Evolutionary conservation across 2,888 invertebrate genomes (phyloP), one percentile per base, ranked within the genome.

Genomic region (Seira sanloemensis): DNA sequence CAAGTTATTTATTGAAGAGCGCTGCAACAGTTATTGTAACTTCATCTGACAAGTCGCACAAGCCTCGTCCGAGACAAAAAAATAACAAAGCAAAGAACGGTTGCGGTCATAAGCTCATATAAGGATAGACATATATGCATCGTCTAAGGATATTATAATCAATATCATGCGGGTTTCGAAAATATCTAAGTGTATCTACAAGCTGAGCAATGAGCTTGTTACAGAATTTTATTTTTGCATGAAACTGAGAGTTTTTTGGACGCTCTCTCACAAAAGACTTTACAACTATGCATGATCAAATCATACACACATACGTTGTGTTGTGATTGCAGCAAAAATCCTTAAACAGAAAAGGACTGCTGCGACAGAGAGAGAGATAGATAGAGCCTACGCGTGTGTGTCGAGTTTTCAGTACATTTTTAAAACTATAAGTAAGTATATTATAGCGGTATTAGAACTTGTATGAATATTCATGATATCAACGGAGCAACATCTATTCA

Each of bases 21-120:
- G 67, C 82, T 77, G 82, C 82, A 83, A 77, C 82, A 73, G 69
- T 82, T 82, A 82, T 58, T 58, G 58, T 75, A 77, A 83, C 77
- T 83, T 82, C 71, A 82, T 69, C 82, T 83, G 82, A 83, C 82
- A 82, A 77, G 58, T 58, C 58, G 58, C 58, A 58, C 58, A 58
- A n/a, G 58, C n/a, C n/a, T 58, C 58, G 4, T 58, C 58, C 4
- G n/a, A 58, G n/a, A 18, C 9, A 58, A 58, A n/a, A n/a, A n/a
- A n/a, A n/a, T n/a, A 58, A 58, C 58, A 58, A 58, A 58, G 58
- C n/a, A 58, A n/a, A n/a, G 58, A 58, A 58, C 58, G 58, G 58
- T 58, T 58, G 58, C n/a, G 58, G 58, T 58, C n/a, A 18, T 58
- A n/a, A 58, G n/a, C n/a, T 37, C 5, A 5, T 37, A 12, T 37